A percentile compares a stretch with the other conserved stretches of the same genome.
Conservation (phyloP, 2,888 invertebrate species). For the Dasysyrphus tricinctus region DNA sequence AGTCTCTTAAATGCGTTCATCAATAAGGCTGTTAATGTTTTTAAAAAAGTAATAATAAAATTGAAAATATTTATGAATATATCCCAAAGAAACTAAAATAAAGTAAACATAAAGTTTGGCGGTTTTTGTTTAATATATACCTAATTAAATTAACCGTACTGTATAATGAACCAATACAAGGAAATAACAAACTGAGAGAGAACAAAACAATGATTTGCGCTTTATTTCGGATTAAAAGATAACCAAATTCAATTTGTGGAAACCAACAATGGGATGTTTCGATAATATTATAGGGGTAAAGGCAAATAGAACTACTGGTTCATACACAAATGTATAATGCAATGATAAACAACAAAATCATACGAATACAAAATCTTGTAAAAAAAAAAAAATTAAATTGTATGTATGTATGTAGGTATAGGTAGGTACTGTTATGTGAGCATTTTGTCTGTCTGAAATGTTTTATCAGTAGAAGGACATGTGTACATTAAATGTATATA, state of each 20-base stretch:
- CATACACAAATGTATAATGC: not conserved
- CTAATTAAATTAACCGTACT: not conserved
- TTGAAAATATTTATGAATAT: too few species aligned
- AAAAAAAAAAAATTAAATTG: not conserved
- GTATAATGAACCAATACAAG: not conserved
- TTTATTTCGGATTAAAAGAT: constrained; percentile 22
- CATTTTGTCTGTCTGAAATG: not conserved
- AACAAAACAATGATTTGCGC: not conserved
- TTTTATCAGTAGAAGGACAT: constrained; percentile 11
- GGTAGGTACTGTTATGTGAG: not conserved
- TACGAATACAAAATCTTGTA: not conserved
- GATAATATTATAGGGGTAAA: not conserved
- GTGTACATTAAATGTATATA: not conserved
- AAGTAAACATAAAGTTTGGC: too few species aligned
- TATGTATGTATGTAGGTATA: not conserved
- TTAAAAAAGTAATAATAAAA: too few species aligned
- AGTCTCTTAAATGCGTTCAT: too few species aligned
- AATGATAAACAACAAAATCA: constrained; percentile 21
- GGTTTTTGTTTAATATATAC: not conserved
- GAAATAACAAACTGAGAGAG: not conserved
- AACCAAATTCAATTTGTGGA: constrained; percentile 28
- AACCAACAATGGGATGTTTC: not conserved
- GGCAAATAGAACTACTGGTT: not conserved
- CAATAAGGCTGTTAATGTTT: too few species aligned
- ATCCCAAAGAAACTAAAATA: too few species aligned